Evolutionary conservation across 2,113 vertebrate species (phyloP).

Genomic region (Dasyprocta punctata): DNA sequence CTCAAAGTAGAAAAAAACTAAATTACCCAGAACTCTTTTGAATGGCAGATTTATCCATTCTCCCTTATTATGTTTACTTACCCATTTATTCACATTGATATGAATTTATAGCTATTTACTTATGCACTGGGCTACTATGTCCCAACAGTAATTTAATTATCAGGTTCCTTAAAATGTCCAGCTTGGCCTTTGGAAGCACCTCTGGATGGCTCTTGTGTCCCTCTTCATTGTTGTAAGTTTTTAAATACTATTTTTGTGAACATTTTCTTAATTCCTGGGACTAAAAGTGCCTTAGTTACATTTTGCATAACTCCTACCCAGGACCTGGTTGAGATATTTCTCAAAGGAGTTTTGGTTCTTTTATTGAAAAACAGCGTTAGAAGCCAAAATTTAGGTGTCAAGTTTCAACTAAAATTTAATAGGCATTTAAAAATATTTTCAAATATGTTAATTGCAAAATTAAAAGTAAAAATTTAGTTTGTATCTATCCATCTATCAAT

Average conservation of each 20-base stretch:
- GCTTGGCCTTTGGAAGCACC: background rate
- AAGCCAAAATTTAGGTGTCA: background rate
- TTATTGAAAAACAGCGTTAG: background rate
- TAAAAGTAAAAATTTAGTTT: constrained; percentile 1
- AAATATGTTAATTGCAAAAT: background rate
- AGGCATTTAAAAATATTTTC: background rate
- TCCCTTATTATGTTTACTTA: background rate
- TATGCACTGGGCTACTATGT: background rate
- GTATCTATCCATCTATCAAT: background rate
- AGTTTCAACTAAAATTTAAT: background rate
- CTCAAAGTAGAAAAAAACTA: background rate
- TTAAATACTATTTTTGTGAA: background rate
- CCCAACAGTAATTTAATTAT: background rate
- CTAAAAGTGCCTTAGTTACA: background rate
- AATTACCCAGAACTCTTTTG: background rate
- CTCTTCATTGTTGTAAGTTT: background rate
- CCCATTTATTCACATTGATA: background rate
- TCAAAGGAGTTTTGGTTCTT: background rate
- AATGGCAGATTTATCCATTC: background rate
- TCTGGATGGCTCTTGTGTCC: background rate
- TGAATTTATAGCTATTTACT: background rate
- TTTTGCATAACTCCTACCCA: background rate
- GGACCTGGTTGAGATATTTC: background rate
- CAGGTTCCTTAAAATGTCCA: background rate
- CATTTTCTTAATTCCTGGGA: background rate